Evolutionary conservation across 2,797 vertebrate species (phyloP), one percentile per base, ranked within the genome.

Genomic region (Ptychobarbus kaznakovi): DNA sequence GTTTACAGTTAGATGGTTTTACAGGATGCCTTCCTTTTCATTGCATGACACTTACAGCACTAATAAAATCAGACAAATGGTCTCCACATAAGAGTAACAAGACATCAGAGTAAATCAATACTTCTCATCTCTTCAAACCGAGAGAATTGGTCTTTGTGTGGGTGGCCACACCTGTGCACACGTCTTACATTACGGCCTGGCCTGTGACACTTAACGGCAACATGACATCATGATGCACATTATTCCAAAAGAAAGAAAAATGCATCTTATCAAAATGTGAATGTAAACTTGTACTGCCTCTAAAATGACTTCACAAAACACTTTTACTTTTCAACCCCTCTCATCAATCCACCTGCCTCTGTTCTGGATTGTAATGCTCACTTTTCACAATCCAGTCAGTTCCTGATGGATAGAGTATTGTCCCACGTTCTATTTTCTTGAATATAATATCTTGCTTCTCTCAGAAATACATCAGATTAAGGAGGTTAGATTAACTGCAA

Each of bases 61-160:
- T 74, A 85, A 79, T 88, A 88, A 92, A 90, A 84, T 85, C 88
- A 87, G 85, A 88, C 89, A 92, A 87, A 91, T 91, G 83, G 56
- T 42, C 77, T 69, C 35, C 51, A 82, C 65, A 72, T 81, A 38
- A 77, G 46, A 35, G 32, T n/a, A 72, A 80, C 49, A 56, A 61
- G 66, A 82, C 58, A 81, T 83, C 66, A 72, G 56, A 82, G 73
- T 83, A 69, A 72, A 81, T 77, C 44, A 80, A 61, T 69, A 70
- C 51, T 80, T 28, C 28, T 49, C 18, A 69, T 75, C 76, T 66
- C 72, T 80, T 53, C 20, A 58, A 82, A 61, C 40, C 6, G 28
- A 44, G 16, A 46, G 15, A 32, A 32, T 73, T 18, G n/a, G 44
- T 51, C 78, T 53, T 35, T 20, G 15, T 72, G 32, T 44, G 15